Base-by-base conservation (phyloP, 2,113 vertebrate genomes). In the Rhipidura dahli region DNA sequence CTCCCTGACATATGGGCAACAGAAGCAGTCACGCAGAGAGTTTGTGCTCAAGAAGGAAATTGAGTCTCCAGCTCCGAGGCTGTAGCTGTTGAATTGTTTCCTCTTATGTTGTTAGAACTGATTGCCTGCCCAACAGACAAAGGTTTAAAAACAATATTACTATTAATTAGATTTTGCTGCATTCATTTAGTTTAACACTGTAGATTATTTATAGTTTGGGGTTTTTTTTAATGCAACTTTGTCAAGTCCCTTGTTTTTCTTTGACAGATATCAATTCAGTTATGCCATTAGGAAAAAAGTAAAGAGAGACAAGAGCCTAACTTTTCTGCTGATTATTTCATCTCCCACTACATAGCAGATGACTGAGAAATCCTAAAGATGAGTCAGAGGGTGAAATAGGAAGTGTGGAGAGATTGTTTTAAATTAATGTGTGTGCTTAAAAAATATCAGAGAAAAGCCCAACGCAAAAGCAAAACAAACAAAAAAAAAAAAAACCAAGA, bases 311-410 rank as follows among this genome's bases (percentile, higher is more conserved):
- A 85, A 64, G 44, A 80, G 10, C 14, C 15, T 63, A 86, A 87
- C 20, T 79, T 91, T 95, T 91, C 81, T 91, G 40, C 20, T 91
- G 73, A 89, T 89, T 87, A 79, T 93, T 94, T 85, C 69, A 79
- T 49, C 65, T 89, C 77, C 77, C 61, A 91, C 87, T 90, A 33
- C 20, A 71, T 15, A 89, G 83, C 83, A 91, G 87, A 94, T 94
- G 83, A 93, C 89, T 89, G 87, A 89, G 51, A 94, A 89, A 89
- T 53, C 57, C 83, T 93, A 60, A 91, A 91, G 57, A 93, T 95
- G 91, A 96, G 69, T 92, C 77, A 92, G 77, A 93, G 28, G 5
- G 44, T 94, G 73, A 87, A 95, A 95, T 2, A 82, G 53, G 57
- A 94, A 95, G 28, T 3, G 3, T 71, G 17, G 35, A 89, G 35